Conservation (phyloP, 2,797 vertebrate genomes). For the Tachyglossus aculeatus region DNA sequence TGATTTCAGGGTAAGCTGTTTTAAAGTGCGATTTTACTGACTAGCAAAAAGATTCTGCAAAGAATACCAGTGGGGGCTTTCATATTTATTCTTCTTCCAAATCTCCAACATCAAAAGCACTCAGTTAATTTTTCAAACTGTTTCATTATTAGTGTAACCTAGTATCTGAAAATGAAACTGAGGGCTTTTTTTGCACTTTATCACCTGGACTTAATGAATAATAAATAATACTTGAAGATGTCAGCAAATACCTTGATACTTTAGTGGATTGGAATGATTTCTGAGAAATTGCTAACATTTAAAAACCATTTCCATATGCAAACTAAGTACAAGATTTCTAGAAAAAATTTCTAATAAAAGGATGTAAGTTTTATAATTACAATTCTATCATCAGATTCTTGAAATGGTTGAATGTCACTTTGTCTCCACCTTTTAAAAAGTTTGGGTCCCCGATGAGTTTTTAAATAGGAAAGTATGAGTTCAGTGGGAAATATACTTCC, state of each 20-base stretch:
- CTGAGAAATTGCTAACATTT: neutral
- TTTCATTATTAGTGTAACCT: neutral
- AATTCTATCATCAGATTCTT: no score
- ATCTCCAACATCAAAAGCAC: neutral
- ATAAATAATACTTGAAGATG: neutral
- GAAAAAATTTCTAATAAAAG: no score
- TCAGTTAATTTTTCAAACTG: neutral
- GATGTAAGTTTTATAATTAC: no score
- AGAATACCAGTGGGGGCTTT: neutral
- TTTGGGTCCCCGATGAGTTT: slow-evolving; percentile 13
- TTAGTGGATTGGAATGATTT: neutral
- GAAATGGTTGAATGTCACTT: neutral
- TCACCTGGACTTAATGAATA: neutral
- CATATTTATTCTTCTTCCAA: neutral
- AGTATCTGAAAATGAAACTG: neutral
- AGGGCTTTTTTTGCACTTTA: neutral
- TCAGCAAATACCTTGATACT: neutral
- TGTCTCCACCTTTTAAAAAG: slow-evolving; percentile 4
- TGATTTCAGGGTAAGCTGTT: neutral
- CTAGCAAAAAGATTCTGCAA: neutral
- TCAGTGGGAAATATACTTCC: slow-evolving; percentile 24
- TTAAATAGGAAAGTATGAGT: slow-evolving; percentile 20
- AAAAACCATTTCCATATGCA: neutral
- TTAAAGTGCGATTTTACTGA: neutral
- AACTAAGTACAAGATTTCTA: neutral